Evolutionary conservation across 2,888 invertebrate species (phyloP), one percentile per base, ranked within the genome.

Genomic region (Gisinianus flammeolus): DNA sequence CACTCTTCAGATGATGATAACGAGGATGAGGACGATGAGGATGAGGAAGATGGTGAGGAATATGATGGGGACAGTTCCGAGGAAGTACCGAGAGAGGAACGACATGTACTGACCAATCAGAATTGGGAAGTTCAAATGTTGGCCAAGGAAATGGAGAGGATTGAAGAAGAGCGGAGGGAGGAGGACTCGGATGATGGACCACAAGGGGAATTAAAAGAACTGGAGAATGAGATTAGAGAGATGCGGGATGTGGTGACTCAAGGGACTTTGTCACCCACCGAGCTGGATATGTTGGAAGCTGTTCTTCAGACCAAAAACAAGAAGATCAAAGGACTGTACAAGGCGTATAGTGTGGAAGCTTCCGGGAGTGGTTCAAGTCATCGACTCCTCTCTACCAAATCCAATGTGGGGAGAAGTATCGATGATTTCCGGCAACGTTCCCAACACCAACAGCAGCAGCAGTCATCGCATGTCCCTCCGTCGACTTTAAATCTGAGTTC

Each of bases 71-170:
- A 54, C n/a, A 62, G 62, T 62, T 62, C 62, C 4, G 58, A 58
- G 16, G 28, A 24, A 3, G 24, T 44, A 12, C 44, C 8, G 26
- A 33, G 33, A 26, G 75, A n/a, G 22, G 56, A 58, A 58, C 54
- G 10, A 16, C 30, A 30, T 58, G 26, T 81, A 70, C 73, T 85
- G 5, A 84, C 81, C 44, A 85, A 84, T 74, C 83, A 85, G 66
- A 86, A 87, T 85, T 93, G 93, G 93, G 93, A 94, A 86, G 91
- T 93, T 0, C 90, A 91, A 86, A 92, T 93, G 92, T 87, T 94
- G 54, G 93, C 93, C 0, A 90, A 92, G 81, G 92, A 93, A 86
- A 88, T 93, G 82, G 91, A 92, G 30, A 87, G 87, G 33, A 86
- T 86, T 78, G 86, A 83, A 58, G 80, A 68, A 75, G 66, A 70